Evolutionary conservation across 2,888 invertebrate genomes (phyloP).

Genomic region (Temnothorax rugatulus): DNA sequence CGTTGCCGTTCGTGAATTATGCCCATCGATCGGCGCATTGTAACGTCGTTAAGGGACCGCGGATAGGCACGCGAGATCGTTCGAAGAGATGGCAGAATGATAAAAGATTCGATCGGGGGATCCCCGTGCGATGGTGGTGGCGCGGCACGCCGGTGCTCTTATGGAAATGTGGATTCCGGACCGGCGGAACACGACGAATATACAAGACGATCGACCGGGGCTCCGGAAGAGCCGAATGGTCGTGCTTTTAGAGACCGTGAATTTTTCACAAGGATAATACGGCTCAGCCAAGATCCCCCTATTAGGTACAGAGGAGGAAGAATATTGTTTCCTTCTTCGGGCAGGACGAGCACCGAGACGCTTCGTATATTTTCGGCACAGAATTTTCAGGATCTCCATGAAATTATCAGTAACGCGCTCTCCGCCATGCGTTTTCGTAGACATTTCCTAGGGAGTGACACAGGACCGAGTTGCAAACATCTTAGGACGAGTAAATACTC

Average conservation of each 20-base stretch:
- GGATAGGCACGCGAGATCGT: conserved; percentile 31
- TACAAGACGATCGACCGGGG: conserved; percentile 54
- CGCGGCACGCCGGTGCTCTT: conserved; percentile 24
- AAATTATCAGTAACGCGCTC: conserved; percentile 42
- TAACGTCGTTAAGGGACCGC: conserved; percentile 40
- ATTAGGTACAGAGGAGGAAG: conserved; percentile 55
- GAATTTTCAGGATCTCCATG: conserved; percentile 47
- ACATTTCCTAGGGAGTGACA: not conserved
- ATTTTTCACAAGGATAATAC: conserved; percentile 76
- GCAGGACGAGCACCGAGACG: conserved; percentile 7
- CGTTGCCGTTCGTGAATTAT: conserved; percentile 36
- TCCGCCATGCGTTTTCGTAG: not conserved
- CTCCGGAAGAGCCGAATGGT: conserved; percentile 44
- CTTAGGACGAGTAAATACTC: not conserved
- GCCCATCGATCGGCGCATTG: conserved; percentile 39
- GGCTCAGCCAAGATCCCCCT: conserved; percentile 71
- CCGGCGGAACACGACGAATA: conserved; percentile 42
- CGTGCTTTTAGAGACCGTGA: conserved; percentile 76
- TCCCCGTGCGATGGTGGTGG: conserved; percentile 1
- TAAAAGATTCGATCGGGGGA: conserved; percentile 42
- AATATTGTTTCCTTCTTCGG: conserved; percentile 53
- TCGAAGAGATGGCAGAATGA: conserved; percentile 31
- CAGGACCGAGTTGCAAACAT: not conserved
- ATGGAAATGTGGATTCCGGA: conserved; percentile 63
- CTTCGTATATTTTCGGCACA: conserved; percentile 26